Evolutionary conservation across 1,140 invertebrate genomes (phyloP).

Genomic region (Aphelenchoides besseyi): DNA sequence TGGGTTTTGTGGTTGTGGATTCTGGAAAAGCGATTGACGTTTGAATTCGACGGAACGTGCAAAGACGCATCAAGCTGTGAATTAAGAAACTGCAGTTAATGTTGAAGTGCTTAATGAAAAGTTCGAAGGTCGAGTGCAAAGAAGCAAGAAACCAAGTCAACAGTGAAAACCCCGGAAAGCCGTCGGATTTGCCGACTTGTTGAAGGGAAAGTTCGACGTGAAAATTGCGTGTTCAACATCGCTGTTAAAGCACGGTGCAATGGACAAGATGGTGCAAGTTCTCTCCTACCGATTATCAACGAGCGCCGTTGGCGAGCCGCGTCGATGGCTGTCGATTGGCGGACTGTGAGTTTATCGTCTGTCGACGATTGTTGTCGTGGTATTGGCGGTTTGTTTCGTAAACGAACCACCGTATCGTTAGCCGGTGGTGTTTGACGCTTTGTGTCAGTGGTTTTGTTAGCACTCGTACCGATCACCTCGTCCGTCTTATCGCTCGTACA

Average conservation of each 20-base stretch:
- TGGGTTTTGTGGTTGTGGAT: background rate
- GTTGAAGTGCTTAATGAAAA: background rate
- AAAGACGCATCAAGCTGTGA: background rate
- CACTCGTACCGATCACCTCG: background rate
- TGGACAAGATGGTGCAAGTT: background rate
- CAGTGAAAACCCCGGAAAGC: background rate
- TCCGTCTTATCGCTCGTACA: background rate
- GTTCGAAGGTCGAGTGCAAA: background rate
- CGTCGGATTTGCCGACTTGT: too few relatives aligned
- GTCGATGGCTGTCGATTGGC: background rate
- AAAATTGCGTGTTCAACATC: background rate
- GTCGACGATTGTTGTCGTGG: conserved; percentile 37
- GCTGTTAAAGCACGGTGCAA: background rate
- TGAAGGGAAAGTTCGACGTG: background rate
- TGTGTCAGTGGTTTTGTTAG: background rate
- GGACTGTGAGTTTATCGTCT: conserved; percentile 28
- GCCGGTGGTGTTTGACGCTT: background rate
- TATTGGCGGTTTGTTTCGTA: conserved; percentile 14
- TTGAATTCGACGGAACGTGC: background rate
- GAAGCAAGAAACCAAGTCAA: background rate
- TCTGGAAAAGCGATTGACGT: background rate
- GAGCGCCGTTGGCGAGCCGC: background rate
- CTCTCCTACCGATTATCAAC: background rate
- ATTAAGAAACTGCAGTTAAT: background rate
- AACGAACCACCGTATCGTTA: background rate